Evolutionary conservation across 2,797 vertebrate species (phyloP), one percentile per base, ranked within the genome.

Genomic region (Pteropus rufus): DNA sequence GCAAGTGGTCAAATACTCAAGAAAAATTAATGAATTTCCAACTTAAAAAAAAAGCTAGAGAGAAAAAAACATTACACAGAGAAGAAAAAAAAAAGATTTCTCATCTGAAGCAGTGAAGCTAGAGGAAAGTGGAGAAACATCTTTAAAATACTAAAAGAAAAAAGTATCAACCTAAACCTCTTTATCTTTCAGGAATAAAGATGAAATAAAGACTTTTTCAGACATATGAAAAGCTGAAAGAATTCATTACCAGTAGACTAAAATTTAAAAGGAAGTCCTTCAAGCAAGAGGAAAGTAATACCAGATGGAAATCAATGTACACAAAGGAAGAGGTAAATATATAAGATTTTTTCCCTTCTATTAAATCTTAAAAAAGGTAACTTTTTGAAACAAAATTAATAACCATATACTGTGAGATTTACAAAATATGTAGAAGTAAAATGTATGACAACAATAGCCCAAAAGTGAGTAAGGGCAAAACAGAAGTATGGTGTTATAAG

Each of bases 1-100:
- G 46, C 5, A 39, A 89, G 26, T 10, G 10, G 16, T 65, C 19
- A 65, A 62, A 24, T 29, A 23, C 10, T 67, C 7, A 84, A 58
- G 65, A 96, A 75, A 81, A 91, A 75, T 52, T 77, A 95, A n/a
- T 36, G 69, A 67, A 15, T 90, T 34, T 24, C 26, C 52, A 95
- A 88, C 5, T 23, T 95, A 60, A 60, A 60, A 16, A 64, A 64
- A 64, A 58, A 24, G 56, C 56, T 58, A 58, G 31, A 31, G 23
- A 60, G 58, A 64, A 64, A 64, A 15, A 16, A 10, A 46, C 18
- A n/a, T 19, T 19, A 60, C 12, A 21, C 5, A 62, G 39, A 81
- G 36, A 41, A 44, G 29, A 44, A 81, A 64, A 81, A 81, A 81
- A 62, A 31, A 3, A 46, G 4, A 64, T 23, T 46, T 64, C 36